phyloP scores from a whole-genome alignment of 2,797 vertebrate species.

The Urosaurus nigricauda region DNA sequence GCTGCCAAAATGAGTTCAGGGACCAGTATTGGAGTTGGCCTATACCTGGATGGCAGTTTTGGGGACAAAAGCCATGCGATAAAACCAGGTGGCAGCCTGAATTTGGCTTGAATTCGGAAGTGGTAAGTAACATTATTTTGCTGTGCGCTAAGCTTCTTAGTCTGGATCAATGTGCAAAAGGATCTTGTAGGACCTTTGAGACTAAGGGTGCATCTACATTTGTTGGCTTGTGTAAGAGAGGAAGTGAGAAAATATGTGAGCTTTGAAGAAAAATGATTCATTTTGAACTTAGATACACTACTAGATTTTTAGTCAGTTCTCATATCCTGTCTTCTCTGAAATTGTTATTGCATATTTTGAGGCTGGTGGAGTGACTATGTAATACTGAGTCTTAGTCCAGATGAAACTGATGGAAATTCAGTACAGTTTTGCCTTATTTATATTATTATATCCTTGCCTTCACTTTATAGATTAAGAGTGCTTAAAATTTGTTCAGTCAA shows the following conservation, averaged over 20 bases:
- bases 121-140: too few species aligned
- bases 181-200: too few species aligned
- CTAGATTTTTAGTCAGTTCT: neutral
- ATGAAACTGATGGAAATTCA: neutral
- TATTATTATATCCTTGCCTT: neutral
- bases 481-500: neutral
- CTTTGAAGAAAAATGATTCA: slow-evolving; percentile 4
- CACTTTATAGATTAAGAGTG: too few species aligned
- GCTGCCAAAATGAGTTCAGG: too few species aligned
- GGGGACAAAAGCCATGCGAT: too few species aligned
- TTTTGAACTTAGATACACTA: neutral
- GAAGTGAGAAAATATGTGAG: neutral
- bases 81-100: too few species aligned
- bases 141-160: too few species aligned
- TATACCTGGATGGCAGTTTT: too few species aligned
- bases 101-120: too few species aligned
- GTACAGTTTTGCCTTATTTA: neutral
- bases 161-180: too few species aligned
- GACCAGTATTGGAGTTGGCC: too few species aligned
- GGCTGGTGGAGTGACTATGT: neutral
- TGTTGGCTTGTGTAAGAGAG: neutral
- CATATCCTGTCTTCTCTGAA: neutral
- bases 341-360: neutral
- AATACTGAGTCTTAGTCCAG: neutral
- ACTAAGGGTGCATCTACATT: neutral